Conservation (phyloP, 2,888 invertebrate species). For the Elmis aenea region DNA sequence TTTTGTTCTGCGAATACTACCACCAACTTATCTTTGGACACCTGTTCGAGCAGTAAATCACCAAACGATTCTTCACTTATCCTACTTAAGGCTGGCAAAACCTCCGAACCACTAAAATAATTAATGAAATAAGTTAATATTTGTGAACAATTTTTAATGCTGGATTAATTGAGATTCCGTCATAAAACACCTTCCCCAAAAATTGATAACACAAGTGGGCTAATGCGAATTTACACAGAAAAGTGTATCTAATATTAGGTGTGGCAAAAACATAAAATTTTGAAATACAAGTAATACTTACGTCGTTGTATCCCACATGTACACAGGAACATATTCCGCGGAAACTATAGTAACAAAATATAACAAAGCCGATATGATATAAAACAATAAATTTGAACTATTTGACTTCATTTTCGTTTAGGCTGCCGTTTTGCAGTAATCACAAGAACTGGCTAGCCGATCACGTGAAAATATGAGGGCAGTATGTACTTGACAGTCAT, state of each 20-base stretch:
- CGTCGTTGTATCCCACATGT: slow-evolving; percentile 41
- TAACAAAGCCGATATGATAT: slow-evolving; percentile 10
- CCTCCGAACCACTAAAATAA: slow-evolving; percentile 22
- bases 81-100: slow-evolving; percentile 40
- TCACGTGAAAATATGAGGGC: slow-evolving; percentile 10
- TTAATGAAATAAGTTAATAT: not conserved
- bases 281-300: slow-evolving; percentile 29
- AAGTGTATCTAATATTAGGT: slow-evolving; percentile 23
- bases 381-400: slow-evolving; percentile 10
- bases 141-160: no score
- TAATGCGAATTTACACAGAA: no score
- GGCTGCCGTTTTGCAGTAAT: slow-evolving; percentile 2
- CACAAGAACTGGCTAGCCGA: not conserved
- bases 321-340: slow-evolving; percentile 42
- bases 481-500: slow-evolving; percentile 24
- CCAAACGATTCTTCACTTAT: slow-evolving; percentile 40
- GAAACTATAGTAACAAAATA: slow-evolving; percentile 11
- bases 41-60: slow-evolving; percentile 33
- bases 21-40: slow-evolving; percentile 8
- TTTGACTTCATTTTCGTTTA: slow-evolving; percentile 15
- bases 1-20: slow-evolving; percentile 49
- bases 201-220: no score
- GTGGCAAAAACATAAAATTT: slow-evolving; percentile 25
- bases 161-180: no score
- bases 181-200: no score